These are phyloP conservation scores for Habrosyne pyritoides DNA, from an alignment of 2,888 invertebrate species.

Conservation along the genomic window DNA sequence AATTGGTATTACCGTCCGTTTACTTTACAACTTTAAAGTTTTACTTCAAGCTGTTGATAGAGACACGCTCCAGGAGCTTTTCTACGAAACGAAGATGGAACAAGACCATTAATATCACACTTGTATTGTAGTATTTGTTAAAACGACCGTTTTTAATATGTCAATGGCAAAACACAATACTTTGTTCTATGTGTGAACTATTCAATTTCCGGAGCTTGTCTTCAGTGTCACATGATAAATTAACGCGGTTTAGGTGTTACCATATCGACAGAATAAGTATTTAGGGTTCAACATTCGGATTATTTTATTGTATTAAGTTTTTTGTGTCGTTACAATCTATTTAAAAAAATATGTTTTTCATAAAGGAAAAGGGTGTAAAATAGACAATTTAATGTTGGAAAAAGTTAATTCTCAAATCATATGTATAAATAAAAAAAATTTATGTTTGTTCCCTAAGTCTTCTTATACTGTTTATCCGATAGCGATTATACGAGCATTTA, in stretches of 20 bases:
- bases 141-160: slow-evolving; percentile 54
- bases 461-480: too few species aligned
- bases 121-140: slow-evolving; percentile 52
- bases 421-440: too few species aligned
- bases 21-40: slow-evolving; percentile 57
- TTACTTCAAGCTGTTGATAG: slow-evolving; percentile 40
- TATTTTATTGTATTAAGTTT: background rate
- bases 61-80: slow-evolving; percentile 60
- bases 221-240: background rate
- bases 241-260: background rate
- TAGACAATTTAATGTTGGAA: too few species aligned
- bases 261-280: background rate
- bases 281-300: slow-evolving; percentile 16
- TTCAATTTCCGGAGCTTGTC: background rate
- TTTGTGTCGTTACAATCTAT: too few species aligned
- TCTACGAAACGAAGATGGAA: slow-evolving; percentile 59
- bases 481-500: too few species aligned
- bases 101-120: slow-evolving; percentile 68
- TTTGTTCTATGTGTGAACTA: background rate
- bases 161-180: slow-evolving; percentile 25
- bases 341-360: too few species aligned
- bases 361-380: too few species aligned
- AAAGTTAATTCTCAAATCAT: too few species aligned
- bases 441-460: too few species aligned
- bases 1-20: slow-evolving; percentile 26